Base-by-base conservation (phyloP, 37 sponge, comb jelly and placozoan genomes). In the Beroe ovata region DNA sequence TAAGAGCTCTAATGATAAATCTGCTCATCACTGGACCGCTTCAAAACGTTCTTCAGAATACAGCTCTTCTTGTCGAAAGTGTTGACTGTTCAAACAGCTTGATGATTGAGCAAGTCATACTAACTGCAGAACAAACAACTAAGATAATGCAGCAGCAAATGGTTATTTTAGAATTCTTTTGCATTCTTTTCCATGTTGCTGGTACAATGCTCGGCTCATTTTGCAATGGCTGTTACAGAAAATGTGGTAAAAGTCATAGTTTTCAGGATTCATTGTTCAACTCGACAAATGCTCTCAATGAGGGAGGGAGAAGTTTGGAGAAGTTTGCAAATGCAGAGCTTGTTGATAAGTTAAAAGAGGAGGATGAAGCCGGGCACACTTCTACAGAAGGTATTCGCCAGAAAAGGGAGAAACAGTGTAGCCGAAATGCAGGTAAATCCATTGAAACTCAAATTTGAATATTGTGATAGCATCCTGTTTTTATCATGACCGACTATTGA, bases 1-100 rank as follows among this genome's bases (percentile, higher is more conserved):
- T 77, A n/a, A 77, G 84, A 54, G 38, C 38, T 22, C 23, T 77
- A 4, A 77, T 77, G 23, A 77, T 77, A 2, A 36, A 20, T 77
- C 84, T 77, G 6, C 6, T 77, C 0, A 54, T 77, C 1, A 4
- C 54, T n/a, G 84, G 84, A 77, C 84, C 84, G 20, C 84, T 77
- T n/a, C 42, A 39, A 21, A 77, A 77, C 84, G 14, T 77, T 8
- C n/a, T 19, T 2, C 36, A 77, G 14, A 77, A 77, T 29, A 36
- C 25, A 20, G 26, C 41, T 23, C 22, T 39, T 1, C 84, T 77
- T 39, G 84, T 26, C 1, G 33, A 77, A 35, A 32, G 36, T 77
- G 33, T 77, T 14, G 84, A 77, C 22, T 77, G 84, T 42, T 77
- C 84, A 0, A 35, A 42, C 14, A 39, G 33, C 16, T n/a, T 77